These are phyloP conservation scores for Eilema sororculum DNA, from an alignment of 2,888 invertebrate genomes.

Conservation along the genomic window DNA sequence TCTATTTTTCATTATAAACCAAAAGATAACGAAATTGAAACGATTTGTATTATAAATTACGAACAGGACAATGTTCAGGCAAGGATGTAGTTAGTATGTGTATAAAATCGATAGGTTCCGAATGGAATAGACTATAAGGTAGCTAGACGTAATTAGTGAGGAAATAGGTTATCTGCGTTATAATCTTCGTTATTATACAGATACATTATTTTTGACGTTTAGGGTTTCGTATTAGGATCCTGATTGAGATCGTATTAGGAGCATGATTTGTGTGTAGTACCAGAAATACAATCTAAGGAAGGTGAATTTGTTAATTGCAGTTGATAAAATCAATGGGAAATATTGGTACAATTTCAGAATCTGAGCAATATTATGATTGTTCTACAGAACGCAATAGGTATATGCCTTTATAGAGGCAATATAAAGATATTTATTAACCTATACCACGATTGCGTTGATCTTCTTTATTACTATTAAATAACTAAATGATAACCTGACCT, in stretches of 20 bases:
- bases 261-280: conserved; percentile 30
- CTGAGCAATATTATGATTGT: background rate
- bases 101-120: conserved; percentile 60
- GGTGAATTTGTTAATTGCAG: conserved; percentile 13
- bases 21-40: conserved; percentile 42
- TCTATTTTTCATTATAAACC: conserved; percentile 51
- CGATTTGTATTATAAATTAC: conserved; percentile 49
- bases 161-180: conserved; percentile 70
- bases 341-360: background rate
- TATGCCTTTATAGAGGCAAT: no score
- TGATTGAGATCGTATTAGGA: conserved; percentile 30
- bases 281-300: conserved; percentile 12
- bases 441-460: no score
- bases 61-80: conserved; percentile 41
- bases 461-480: background rate
- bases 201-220: conserved; percentile 70
- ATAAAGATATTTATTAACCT: no score
- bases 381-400: background rate
- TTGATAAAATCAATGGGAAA: background rate
- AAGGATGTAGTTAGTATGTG: conserved; percentile 52
- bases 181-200: conserved; percentile 67
- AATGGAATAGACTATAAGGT: conserved; percentile 70
- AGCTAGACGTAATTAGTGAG: conserved; percentile 78
- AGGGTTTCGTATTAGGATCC: conserved; percentile 61
- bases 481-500: background rate